Evolutionary conservation across 1,140 invertebrate species (phyloP), one percentile per base, ranked within the genome.

Genomic region (Psilanteris sp.): DNA sequence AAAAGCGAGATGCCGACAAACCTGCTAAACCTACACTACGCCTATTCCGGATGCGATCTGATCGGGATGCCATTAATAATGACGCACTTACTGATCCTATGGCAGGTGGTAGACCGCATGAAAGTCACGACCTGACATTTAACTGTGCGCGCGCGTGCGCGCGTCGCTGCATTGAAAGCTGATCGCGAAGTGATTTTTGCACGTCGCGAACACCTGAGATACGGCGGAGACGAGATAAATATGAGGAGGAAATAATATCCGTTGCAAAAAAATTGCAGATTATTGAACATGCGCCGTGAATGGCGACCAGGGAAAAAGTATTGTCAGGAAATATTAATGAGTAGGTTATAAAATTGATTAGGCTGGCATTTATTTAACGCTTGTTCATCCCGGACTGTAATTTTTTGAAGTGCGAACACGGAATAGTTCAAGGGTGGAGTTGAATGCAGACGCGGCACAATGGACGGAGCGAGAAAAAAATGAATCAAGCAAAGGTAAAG

Each of bases 51-150:
- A 84, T 83, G 81, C 83, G 81, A 84, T 83, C 76, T 78, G 78
- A 83, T 83, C 81, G 81, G 70, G 80, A 83, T 80, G 80, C 82
- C 83, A 85, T 84, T 85, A 85, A 84, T 85, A 85, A 85, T 80
- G 78, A 85, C 83, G 83, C 83, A 85, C 83, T 85, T 84, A 84
- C 80, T 76, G 80, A 85, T 82, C 83, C 81, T 81, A 79, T 82
- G 82, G 82, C 81, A 85, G 83, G 82, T 83, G 82, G 82, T 82
- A 84, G 82, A 83, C 81, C 81, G 81, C 82, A 85, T 83, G 83
- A 85, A 85, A 85, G 83, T 84, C 82, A 84, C 81, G 82, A 85
- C 83, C 83, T 84, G 83, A 84, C 82, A 85, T 84, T 85, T 85
- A 82, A 78, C 77, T 78, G 79, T 62, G 75, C 77, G 75, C 57